Base-by-base conservation (phyloP, 2,888 invertebrate species). In the Fissipunctia ypsillon region DNA sequence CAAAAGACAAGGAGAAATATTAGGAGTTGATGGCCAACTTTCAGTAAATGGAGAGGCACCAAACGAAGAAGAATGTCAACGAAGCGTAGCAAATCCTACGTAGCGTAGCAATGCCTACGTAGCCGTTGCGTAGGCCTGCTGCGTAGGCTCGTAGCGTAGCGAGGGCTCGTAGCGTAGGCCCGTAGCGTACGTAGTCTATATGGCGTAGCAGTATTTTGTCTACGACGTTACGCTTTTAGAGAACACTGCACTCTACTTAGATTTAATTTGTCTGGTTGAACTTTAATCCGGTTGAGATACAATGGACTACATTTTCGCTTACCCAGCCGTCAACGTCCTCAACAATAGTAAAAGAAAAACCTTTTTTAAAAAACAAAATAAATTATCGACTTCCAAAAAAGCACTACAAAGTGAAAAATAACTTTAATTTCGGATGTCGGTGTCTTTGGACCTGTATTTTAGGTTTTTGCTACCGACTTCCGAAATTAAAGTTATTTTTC, bases 201-300 rank as follows among this genome's bases (percentile, higher is more conserved):
- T 50, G 50, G 6, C 64, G 56, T 74, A 73, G 64, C 41, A 31
- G 25, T 35, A 41, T 19, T 61, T n/a, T 19, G 16, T 45, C 16
- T n/a, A 38, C 41, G 2, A 43, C 2, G 31, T 22, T 41, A 50
- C 72, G 54, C 4, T 41, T 43, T 52, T n/a, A 25, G 6, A 43
- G 16, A 22, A 10, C 28, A 57, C 31, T 54, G 54, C 28, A 9
- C 9, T 54, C 6, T 16, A 35, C 35, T 69, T 25, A 16, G 22
- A 25, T 19, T 19, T n/a, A 19, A 31, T 19, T 61, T n/a, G 12
- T n/a, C 12, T 31, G 19, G 5, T 10, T 22, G 19, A 31, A n/a
- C 7, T 61, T 31, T n/a, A 12, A 31, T 63, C n/a, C n/a, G 12
- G 5, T 25, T 16, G 5, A 31, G n/a, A n/a, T 16, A 28, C 5